Percentiles rank a stretch among this genome's conserved stretches.
These are phyloP conservation scores for Pachycephala philippinensis DNA, from an alignment of 2,113 vertebrate species.

Conservation along the genomic window DNA sequence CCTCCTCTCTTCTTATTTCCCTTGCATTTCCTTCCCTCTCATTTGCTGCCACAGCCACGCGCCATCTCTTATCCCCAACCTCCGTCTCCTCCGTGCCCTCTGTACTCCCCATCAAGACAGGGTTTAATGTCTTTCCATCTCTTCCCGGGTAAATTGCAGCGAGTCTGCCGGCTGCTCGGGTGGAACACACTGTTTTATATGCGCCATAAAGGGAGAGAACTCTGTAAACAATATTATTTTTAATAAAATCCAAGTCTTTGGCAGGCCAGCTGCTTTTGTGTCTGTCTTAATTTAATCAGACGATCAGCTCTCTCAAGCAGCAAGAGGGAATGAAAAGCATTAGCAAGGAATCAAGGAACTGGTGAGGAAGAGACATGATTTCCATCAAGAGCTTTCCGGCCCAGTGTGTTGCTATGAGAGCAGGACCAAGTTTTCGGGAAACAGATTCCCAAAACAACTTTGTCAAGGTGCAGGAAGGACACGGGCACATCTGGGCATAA, in stretches of 20 bases:
- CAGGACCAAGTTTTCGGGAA: background rate
- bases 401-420: background rate
- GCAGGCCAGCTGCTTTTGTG: constrained; percentile 54
- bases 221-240: constrained; percentile 66
- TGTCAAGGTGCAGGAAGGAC: background rate
- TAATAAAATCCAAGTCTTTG: constrained; percentile 64
- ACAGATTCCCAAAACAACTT: constrained; percentile 4
- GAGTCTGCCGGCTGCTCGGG: background rate
- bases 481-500: accelerated
- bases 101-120: background rate
- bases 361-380: constrained; percentile 29
- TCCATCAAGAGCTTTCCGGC: constrained; percentile 36
- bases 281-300: constrained; percentile 69
- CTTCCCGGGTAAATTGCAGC: background rate
- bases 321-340: constrained; percentile 40
- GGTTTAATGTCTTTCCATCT: constrained; percentile 46
- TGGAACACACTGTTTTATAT: constrained; percentile 37
- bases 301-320: constrained; percentile 50
- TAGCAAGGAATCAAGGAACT: constrained; percentile 56
- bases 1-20: background rate
- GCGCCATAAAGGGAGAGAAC: constrained; percentile 47
- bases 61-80: background rate
- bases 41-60: background rate
- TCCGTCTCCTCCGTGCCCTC: background rate
- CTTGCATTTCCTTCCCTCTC: background rate